Evolutionary conservation across 30 jellyfish, hydroid and myxozoan species (phyloP).

Genomic region (Pseudorhiza aurosa): DNA sequence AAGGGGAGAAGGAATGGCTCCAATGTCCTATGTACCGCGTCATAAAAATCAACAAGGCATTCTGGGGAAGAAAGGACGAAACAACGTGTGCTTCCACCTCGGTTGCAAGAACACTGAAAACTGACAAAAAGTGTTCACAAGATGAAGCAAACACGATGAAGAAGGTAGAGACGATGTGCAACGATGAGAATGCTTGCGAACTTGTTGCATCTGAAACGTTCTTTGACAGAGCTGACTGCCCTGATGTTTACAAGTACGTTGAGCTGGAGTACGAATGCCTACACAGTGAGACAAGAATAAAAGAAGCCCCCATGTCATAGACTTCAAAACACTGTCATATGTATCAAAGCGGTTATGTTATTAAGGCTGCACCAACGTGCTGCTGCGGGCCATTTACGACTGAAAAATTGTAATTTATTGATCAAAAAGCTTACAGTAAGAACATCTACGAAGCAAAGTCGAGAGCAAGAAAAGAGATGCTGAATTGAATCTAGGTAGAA

Average conservation of each 20-base stretch:
- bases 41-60: conserved; percentile 88
- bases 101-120: conserved; percentile 85
- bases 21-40: conserved; percentile 96
- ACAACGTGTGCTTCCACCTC: conserved; percentile 77
- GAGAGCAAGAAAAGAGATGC: too few species aligned
- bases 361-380: too few species aligned
- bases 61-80: conserved; percentile 93
- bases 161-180: conserved; percentile 95
- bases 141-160: conserved; percentile 95
- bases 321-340: too few species aligned
- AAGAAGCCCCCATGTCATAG: conserved; percentile 55
- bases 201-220: conserved; percentile 97
- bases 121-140: conserved; percentile 86
- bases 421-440: too few species aligned
- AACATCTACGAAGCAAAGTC: too few species aligned
- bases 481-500: too few species aligned
- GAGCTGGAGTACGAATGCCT: conserved; percentile 94
- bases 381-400: too few species aligned
- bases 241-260: conserved; percentile 87
- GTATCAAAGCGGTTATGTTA: too few species aligned
- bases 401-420: too few species aligned
- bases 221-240: conserved; percentile 97
- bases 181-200: conserved; percentile 96
- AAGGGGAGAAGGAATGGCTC: conserved; percentile 97
- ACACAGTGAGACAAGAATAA: conserved; percentile 91